Evolutionary conservation across 2,113 vertebrate genomes (phyloP).

Genomic region (Ceuthmochares aereus): DNA sequence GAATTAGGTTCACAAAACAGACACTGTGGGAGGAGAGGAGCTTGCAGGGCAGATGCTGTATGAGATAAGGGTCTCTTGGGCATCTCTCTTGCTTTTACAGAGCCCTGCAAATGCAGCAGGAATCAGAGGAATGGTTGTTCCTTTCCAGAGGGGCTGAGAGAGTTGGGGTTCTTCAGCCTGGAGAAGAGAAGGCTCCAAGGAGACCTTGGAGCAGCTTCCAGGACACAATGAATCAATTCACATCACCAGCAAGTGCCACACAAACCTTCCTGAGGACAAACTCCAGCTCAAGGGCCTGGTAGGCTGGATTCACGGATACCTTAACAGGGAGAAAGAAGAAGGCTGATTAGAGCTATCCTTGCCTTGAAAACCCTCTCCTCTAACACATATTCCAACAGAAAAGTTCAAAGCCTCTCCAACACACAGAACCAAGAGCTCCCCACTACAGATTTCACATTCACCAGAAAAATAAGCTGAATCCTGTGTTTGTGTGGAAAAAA

Average conservation of each 20-base stretch:
- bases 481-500: neutral
- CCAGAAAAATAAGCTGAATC: neutral
- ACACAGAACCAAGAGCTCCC: neutral
- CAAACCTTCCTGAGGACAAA: slow-evolving; percentile 85
- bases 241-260: neutral
- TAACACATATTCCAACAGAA: neutral
- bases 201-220: too few relatives aligned
- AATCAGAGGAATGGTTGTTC: too few relatives aligned
- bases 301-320: slow-evolving; percentile 94
- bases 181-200: too few relatives aligned
- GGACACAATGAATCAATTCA: neutral
- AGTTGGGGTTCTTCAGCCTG: too few relatives aligned
- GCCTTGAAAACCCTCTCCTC: neutral
- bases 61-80: neutral
- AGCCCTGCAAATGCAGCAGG: too few relatives aligned
- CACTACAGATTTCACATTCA: neutral
- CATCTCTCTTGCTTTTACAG: too few relatives aligned
- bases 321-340: slow-evolving; percentile 45
- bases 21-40: neutral
- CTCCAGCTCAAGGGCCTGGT: slow-evolving; percentile 86
- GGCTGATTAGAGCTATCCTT: neutral
- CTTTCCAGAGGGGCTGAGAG: too few relatives aligned
- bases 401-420: neutral
- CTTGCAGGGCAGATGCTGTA: neutral
- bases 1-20: neutral